Base-by-base conservation (phyloP, 2,113 vertebrate genomes). In the Elephas maximus region DNA sequence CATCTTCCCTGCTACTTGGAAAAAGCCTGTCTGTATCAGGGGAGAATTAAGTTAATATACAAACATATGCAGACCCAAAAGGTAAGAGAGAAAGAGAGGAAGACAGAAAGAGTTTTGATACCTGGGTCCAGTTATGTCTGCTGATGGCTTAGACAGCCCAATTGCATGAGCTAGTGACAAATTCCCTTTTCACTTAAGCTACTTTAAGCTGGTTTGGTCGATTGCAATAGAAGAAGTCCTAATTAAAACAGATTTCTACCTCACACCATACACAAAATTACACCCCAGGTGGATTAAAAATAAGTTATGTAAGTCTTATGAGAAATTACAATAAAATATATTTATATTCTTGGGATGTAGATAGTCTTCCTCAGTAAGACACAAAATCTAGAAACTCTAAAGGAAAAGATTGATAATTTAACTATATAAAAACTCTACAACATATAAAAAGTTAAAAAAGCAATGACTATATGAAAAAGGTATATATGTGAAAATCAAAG, bases 11-110 rank as follows among this genome's bases (percentile, higher is more conserved):
- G 91, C 17, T 80, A 91, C 92, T 77, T 96, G 87, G 93, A 41
- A 91, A 98, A 96, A 93, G 89, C 82, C 91, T 96, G 67, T 94
- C 73, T 97, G 87, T 82, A 60, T 92, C 62, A 95, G 96, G 92
- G 97, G 83, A 97, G 90, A 97, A 91, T 21, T 63, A 80, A 79
- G 84, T 96, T 88, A 93, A 95, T 62, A 96, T 9, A 96, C 77
- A 97, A 93, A 93, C 20, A 95, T 44, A 88, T 10, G 87, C 41
- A 80, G 45, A 91, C 71, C 78, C 60, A 84, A 95, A 96, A 96
- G 37, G 48, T 14, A 33, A 89, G 24, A 79, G 24, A 91, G 30
- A 77, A 45, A 74, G 62, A 41, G 24, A 80, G 69, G 21, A 63
- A 80, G 62, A 86, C 33, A 93, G 53, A 90, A 89, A 53, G 76